Evolutionary conservation across 2,888 invertebrate species (phyloP), one percentile per base, ranked within the genome.

Genomic region (Cataglyphis albicans): DNA sequence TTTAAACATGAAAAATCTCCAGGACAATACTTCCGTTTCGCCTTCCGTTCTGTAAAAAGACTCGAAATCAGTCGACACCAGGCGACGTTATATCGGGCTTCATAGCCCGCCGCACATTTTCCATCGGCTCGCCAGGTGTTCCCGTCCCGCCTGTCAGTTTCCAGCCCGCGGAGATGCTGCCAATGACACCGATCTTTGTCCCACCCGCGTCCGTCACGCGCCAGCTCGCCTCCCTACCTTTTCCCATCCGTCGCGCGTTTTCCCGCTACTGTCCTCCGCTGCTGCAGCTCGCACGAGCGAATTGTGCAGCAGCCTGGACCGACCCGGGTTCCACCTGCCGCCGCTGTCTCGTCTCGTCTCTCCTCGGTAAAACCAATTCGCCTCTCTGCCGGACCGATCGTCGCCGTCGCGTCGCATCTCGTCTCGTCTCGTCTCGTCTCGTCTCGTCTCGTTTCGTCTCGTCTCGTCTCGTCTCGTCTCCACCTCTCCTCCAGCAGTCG

Each of bases 121-220:
- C 85, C 86, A 86, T 65, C 38, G 18, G 32, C 21, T 44, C 75
- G 84, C 78, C 90, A 87, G 86, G 87, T 89, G 89, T 86, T 84
- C 73, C n/a, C 88, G 88, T 85, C 84, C 85, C 61, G 83, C 78
- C 85, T 89, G 90, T 90, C 90, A 89, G 84, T 88, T 89, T 61
- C 89, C 82, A 81, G 81, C 81, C 81, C 82, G 44, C 76, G 76
- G 91, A 91, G 92, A 92, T 90, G 89, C 93, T 94, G 93, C 90
- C 92, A 88, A 91, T 93, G 93, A 94, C 93, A 91, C 91, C 91
- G 91, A 93, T 93, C 94, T 93, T 93, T 93, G 93, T 94, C 92
- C 92, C 89, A 52, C 83, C 81, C 81, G 67, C 84, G 76, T 83
- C 64, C 68, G 67, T 67, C 78, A 44, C 44, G 25, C 63, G 63